Conservation (phyloP, 2,888 invertebrate species). For the Ennomos erosarius region DNA sequence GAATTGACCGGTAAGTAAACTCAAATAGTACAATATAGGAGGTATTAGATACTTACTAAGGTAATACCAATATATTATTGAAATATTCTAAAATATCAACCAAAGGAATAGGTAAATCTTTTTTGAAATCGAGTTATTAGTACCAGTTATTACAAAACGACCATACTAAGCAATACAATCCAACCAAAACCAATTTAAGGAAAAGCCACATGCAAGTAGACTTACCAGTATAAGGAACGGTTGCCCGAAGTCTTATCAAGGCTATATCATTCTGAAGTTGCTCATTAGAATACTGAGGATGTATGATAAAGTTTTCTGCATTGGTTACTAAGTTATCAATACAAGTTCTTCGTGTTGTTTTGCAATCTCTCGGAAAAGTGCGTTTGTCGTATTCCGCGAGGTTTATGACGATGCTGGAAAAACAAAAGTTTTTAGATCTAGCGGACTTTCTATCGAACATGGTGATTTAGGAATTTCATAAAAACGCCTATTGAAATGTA, state of each 20-base stretch:
- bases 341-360: conserved; percentile 59
- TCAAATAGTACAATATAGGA: too few species aligned
- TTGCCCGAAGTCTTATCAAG: conserved; percentile 59
- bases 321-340: conserved; percentile 64
- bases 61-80: not conserved
- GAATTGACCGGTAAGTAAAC: too few species aligned
- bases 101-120: too few species aligned
- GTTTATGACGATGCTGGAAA: conserved; percentile 65
- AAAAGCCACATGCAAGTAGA: not conserved
- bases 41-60: too few species aligned
- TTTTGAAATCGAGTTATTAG: too few species aligned
- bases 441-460: not conserved
- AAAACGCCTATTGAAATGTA: too few species aligned
- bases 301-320: conserved; percentile 58
- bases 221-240: conserved; percentile 71
- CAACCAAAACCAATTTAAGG: too few species aligned
- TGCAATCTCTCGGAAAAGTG: conserved; percentile 73
- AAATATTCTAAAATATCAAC: too few species aligned
- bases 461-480: too few species aligned
- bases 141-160: too few species aligned
- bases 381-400: conserved; percentile 75
- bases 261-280: conserved; percentile 72
- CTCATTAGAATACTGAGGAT: conserved; percentile 64
- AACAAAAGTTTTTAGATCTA: conserved; percentile 2
- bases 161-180: too few species aligned